Conservation (phyloP, 2,888 invertebrate species). For the Diarsia brunnea region DNA sequence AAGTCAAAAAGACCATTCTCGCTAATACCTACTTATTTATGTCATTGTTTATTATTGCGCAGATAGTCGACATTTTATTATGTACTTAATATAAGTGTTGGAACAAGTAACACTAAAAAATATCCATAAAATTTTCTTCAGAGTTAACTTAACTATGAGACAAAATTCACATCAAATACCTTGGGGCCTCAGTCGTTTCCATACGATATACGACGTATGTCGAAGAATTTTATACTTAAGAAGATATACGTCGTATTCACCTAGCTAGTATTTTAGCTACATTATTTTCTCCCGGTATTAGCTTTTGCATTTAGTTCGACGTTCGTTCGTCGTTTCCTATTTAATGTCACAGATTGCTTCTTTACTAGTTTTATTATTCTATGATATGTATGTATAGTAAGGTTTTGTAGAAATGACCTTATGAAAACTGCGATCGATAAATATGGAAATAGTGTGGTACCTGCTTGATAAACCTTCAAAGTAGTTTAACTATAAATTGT, state of each 20-base stretch:
- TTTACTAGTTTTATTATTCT: slow-evolving; percentile 14
- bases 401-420: not conserved
- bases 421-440: not conserved
- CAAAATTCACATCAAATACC: slow-evolving; percentile 4
- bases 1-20: slow-evolving; percentile 35
- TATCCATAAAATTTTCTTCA: not conserved
- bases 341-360: slow-evolving; percentile 12
- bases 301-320: slow-evolving; percentile 21
- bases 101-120: not conserved
- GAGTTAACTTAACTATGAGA: not conserved
- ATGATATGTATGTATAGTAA: not conserved
- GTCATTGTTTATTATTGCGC: slow-evolving; percentile 12
- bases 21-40: slow-evolving; percentile 50
- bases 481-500: not conserved
- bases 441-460: not conserved
- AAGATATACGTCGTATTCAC: not conserved
- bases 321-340: slow-evolving; percentile 30
- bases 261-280: not conserved
- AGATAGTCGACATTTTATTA: slow-evolving; percentile 1
- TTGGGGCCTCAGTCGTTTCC: not conserved
- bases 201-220: slow-evolving; percentile 1
- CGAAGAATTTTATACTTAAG: slow-evolving; percentile 11
- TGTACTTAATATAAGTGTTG: not conserved
- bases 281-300: slow-evolving; percentile 1
- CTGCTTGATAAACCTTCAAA: not conserved